Base-by-base conservation (phyloP, 2,113 vertebrate species). In the Tragelaphus buxtoni region DNA sequence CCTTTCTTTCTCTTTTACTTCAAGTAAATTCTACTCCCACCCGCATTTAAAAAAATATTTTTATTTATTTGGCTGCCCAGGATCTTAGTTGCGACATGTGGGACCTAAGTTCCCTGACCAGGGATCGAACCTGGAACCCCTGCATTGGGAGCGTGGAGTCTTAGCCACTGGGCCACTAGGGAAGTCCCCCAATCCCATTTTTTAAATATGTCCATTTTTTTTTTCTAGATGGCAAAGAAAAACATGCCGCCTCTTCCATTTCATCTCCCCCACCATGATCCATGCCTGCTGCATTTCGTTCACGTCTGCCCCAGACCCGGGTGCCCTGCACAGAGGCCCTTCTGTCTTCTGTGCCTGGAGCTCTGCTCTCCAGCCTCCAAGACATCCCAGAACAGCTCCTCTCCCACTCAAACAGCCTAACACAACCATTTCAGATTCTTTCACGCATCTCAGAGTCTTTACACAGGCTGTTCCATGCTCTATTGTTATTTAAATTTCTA, bases 261-360 rank as follows among this genome's bases (percentile, higher is more conserved):
- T 42, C 56, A 3, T 16, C 26, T 65, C 49, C 49, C 1, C 9
- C 45, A 12, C 45, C 1, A 3, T 0, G 24, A 3, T 4, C 86
- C 51, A n/a, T 2, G 0, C 53, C 82, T 30, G 28, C 76, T 32
- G 30, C 28, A 11, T 32, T 45, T 55, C 4, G 4, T 13, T 30
- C 9, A 26, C 7, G 14, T 42, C 9, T 45, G 16, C 24, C 35
- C 35, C 9, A 30, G 58, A n/a, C 51, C 4, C 1, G 22, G 45
- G 2, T 13, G n/a, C 42, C 69, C 79, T 6, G 16, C 4, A 4
- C 17, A 56, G 74, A 49, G 16, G 11, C 11, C 60, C 32, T 17
- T 60, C 77, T 49, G 45, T 35, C 28, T 55, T 35, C 72, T 20
- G 61, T 20, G 72, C 61, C 45, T 4, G 11, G 63, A 77, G 16